phyloP scores from a whole-genome alignment of 2,797 vertebrate species.

The Threskiornis aethiopicus region DNA sequence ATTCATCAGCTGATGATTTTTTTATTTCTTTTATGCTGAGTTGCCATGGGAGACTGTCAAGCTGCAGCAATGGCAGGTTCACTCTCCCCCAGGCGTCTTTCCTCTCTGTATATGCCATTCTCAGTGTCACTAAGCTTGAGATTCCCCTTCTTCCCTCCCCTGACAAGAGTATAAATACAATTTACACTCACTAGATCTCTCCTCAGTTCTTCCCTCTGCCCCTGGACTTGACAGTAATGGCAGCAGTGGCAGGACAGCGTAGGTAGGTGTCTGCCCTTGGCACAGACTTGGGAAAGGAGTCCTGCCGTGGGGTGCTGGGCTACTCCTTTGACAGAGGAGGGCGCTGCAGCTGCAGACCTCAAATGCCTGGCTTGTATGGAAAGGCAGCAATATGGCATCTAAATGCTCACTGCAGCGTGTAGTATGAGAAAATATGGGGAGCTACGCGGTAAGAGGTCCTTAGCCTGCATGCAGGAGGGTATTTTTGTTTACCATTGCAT shows the following conservation, averaged over 20 bases:
- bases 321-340: background rate
- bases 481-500: background rate
- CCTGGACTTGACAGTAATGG: background rate
- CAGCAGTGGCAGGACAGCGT: background rate
- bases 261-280: background rate
- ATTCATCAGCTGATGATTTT: background rate
- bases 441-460: background rate
- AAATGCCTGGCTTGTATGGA: background rate
- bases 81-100: background rate
- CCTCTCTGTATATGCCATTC: background rate
- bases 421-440: background rate
- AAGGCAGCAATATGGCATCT: background rate
- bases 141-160: background rate
- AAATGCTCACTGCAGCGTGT: background rate
- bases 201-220: background rate
- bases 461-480: background rate
- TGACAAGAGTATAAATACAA: background rate
- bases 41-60: constrained; percentile 12
- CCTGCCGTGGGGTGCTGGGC: background rate
- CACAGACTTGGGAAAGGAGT: background rate
- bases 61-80: background rate
- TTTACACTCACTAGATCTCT: background rate
- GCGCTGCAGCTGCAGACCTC: background rate
- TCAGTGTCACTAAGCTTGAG: background rate
- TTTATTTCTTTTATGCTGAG: background rate